A percentile compares a stretch with the other conserved stretches of the same genome.
These are phyloP conservation scores for Remorina albescens DNA, from an alignment of 2,797 vertebrate species.

Conservation along the genomic window DNA sequence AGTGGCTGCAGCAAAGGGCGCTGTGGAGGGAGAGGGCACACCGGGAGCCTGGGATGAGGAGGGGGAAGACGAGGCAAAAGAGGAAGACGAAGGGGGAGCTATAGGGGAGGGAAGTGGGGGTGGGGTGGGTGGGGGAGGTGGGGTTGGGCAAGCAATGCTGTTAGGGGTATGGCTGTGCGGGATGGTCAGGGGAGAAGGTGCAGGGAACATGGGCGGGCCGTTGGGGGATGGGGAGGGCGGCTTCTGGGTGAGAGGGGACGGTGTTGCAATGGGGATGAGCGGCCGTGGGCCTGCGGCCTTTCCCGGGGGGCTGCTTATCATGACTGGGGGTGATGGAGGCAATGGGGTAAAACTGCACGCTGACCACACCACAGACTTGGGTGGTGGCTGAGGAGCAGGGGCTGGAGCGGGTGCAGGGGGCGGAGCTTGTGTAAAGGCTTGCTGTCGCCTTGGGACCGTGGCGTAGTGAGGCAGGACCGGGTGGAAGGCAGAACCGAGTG, in stretches of 20 bases:
- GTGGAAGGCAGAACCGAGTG: slow-evolving; percentile 97
- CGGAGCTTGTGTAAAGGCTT: slow-evolving; percentile 79
- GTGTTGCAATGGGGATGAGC: slow-evolving; percentile 89
- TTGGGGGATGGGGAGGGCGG: slow-evolving; percentile 88
- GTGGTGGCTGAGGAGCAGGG: slow-evolving; percentile 79
- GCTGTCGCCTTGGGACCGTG: slow-evolving; percentile 91
- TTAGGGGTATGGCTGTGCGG: slow-evolving; percentile 75
- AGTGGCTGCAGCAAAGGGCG: slow-evolving; percentile 92
- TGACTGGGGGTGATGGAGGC: slow-evolving; percentile 95
- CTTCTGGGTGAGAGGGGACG: slow-evolving; percentile 88
- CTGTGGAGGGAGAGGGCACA: slow-evolving; percentile 99
- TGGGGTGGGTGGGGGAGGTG: slow-evolving; percentile 81
- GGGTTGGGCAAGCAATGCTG: slow-evolving; percentile 86
- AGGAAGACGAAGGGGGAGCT: slow-evolving; percentile 83
- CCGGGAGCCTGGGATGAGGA: slow-evolving; percentile 97
- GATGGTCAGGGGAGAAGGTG: slow-evolving; percentile 80
- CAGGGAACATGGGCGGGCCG: slow-evolving; percentile 87
- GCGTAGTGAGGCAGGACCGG: slow-evolving; percentile 97
- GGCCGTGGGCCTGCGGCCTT: slow-evolving; percentile 93
- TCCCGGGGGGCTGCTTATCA: slow-evolving; percentile 97
- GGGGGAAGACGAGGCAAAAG: slow-evolving; percentile 86
- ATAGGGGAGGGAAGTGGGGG: slow-evolving; percentile 82
- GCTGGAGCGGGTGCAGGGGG: slow-evolving; percentile 85
- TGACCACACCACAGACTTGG: slow-evolving; percentile 91
- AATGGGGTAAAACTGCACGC: slow-evolving; percentile 91